Evolutionary conservation across 1,140 invertebrate genomes (phyloP).

Genomic region (Cotesia vestalis): DNA sequence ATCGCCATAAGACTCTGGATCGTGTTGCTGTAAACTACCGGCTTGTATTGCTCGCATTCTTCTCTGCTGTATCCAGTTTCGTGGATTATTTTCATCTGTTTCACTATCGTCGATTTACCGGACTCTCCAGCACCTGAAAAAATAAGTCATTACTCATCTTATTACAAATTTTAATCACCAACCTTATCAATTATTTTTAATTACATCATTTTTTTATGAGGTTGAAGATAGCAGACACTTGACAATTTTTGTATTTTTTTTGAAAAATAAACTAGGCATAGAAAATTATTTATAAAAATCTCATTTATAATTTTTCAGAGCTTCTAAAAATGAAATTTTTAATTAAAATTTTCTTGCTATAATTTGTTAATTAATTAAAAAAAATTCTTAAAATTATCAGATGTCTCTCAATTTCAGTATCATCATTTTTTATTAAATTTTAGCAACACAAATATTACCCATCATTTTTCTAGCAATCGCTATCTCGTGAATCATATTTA

Average conservation of each 20-base stretch:
- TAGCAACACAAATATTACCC: neutral
- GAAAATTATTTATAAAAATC: no score
- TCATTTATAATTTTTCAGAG: no score
- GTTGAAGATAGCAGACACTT: no score
- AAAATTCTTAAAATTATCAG: no score
- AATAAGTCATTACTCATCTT: neutral
- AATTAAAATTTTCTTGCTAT: no score
- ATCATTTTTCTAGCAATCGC: conserved; percentile 7
- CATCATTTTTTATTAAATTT: conserved; percentile 7
- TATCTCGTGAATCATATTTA: conserved; percentile 45
- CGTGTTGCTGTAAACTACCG: conserved; percentile 93
- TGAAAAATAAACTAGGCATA: no score
- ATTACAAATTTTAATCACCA: neutral
- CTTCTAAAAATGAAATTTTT: no score
- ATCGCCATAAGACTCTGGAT: conserved; percentile 92
- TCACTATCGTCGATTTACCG: conserved; percentile 87
- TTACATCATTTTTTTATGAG: neutral
- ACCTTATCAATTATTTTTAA: no score
- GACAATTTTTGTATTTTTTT: no score
- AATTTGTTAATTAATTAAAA: no score
- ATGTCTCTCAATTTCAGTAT: no score
- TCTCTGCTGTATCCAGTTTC: conserved; percentile 92
- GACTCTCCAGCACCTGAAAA: conserved; percentile 82
- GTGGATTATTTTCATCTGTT: conserved; percentile 97
- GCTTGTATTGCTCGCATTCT: conserved; percentile 92